Evolutionary conservation across 2,888 invertebrate genomes (phyloP).

Genomic region (Heteromurus nitidus): DNA sequence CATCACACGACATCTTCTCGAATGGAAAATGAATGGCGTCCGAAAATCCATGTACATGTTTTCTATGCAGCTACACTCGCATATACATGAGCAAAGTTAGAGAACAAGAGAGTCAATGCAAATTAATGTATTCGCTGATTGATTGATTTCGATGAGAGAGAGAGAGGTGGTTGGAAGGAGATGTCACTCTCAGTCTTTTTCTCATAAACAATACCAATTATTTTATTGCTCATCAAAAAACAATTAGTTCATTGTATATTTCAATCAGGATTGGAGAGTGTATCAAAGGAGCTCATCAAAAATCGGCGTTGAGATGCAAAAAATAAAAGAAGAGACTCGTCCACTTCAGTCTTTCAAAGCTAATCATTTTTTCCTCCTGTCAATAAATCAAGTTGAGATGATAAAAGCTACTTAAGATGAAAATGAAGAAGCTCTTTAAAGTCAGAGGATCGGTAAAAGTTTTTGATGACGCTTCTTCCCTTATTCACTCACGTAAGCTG

Average conservation of each 20-base stretch:
- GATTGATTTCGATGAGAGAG: neutral
- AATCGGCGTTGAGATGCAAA: neutral
- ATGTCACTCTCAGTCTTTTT: neutral
- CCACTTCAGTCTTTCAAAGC: neutral
- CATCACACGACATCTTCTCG: too few species aligned
- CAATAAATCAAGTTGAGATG: conserved; percentile 4
- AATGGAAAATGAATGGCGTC: too few species aligned
- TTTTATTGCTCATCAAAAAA: conserved; percentile 21
- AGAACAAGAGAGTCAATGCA: too few species aligned
- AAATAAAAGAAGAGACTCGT: neutral
- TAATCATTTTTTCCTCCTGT: conserved; percentile 2
- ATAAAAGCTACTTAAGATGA: conserved; percentile 5
- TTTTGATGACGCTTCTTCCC: too few species aligned
- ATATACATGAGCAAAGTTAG: too few species aligned
- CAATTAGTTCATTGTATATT: conserved; percentile 6
- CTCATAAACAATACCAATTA: conserved; percentile 8
- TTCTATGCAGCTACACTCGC: too few species aligned
- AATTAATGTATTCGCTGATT: too few species aligned
- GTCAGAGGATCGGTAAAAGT: too few species aligned
- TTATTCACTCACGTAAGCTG: too few species aligned
- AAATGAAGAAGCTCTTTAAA: too few species aligned
- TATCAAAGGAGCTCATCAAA: neutral
- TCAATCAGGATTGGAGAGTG: neutral
- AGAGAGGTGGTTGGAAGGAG: neutral
- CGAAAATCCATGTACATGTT: too few species aligned